These are phyloP conservation scores for Reticulitermes speratus DNA, from an alignment of 1,140 invertebrate species.

Conservation along the genomic window DNA sequence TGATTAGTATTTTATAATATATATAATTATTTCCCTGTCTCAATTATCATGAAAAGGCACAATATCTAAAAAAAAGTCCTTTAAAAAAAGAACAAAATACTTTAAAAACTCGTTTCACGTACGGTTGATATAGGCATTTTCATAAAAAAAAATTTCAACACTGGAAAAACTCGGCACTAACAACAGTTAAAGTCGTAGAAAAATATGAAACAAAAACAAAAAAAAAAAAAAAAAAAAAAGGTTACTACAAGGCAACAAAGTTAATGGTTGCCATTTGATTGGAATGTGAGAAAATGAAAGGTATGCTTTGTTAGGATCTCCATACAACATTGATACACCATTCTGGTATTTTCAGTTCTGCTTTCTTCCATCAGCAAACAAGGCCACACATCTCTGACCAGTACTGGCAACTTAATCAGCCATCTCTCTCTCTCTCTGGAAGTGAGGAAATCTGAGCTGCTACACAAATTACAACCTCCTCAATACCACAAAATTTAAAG, in stretches of 20 bases:
- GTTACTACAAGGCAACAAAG: constrained; percentile 5
- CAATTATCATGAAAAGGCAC: constrained; percentile 33
- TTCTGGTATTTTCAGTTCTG: too few relatives aligned
- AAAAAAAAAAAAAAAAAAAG: not conserved
- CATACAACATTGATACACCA: not conserved
- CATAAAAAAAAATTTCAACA: not conserved
- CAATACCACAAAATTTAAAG: too few relatives aligned
- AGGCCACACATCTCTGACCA: too few relatives aligned
- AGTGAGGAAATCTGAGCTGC: too few relatives aligned
- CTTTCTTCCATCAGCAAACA: too few relatives aligned
- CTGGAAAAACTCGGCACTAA: constrained; percentile 15
- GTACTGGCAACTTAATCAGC: too few relatives aligned
- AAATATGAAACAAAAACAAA: constrained; percentile 15
- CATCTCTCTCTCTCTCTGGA: too few relatives aligned
- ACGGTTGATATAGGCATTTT: constrained; percentile 10
- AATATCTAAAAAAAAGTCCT: constrained; percentile 29
- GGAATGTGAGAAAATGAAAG: constrained; percentile 7
- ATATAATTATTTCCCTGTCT: constrained; percentile 27
- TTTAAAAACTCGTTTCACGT: constrained; percentile 13
- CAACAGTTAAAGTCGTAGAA: constrained; percentile 18
- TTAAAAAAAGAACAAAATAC: constrained; percentile 24
- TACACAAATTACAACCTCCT: too few relatives aligned
- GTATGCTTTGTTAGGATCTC: not conserved
- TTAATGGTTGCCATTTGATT: not conserved
- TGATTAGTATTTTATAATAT: constrained; percentile 27